Percentiles rank a stretch among this genome's conserved stretches.
Evolutionary conservation across 2,113 vertebrate species (phyloP).

Genomic region (Myrmecobius fasciatus): DNA sequence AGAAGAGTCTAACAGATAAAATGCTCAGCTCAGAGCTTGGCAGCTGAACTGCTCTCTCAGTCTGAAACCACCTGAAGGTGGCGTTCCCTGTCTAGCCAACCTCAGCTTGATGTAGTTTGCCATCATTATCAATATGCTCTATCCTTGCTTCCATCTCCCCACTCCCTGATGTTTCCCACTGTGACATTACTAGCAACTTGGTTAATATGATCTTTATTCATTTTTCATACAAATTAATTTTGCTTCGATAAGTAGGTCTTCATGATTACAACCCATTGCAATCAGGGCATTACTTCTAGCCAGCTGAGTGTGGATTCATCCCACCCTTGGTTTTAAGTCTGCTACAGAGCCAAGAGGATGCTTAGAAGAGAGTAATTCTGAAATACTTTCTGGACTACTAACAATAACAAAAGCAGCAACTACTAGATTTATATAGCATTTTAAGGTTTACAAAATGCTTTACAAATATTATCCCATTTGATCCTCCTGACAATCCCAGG

Average conservation of each 20-base stretch:
- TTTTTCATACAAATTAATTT: slow-evolving; percentile 82
- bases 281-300: slow-evolving; percentile 78
- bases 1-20: neutral
- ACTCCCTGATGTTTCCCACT: neutral
- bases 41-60: neutral
- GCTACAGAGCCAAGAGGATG: slow-evolving; percentile 71
- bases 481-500: neutral
- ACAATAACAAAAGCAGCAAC: neutral
- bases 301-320: slow-evolving; percentile 82
- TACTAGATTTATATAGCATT: neutral
- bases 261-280: slow-evolving; percentile 82
- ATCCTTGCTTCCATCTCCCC: neutral
- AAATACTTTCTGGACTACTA: neutral
- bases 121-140: neutral
- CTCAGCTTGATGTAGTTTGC: neutral
- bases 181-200: slow-evolving; percentile 59
- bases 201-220: slow-evolving; percentile 56
- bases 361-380: neutral
- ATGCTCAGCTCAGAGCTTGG: neutral
- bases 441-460: neutral
- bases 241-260: slow-evolving; percentile 77
- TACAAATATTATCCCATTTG: neutral
- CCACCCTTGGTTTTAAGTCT: slow-evolving; percentile 77
- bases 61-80: neutral
- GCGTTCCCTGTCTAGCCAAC: neutral